Evolutionary conservation across 1,140 invertebrate genomes (phyloP).

Genomic region (Proctacanthus coquilletti): DNA sequence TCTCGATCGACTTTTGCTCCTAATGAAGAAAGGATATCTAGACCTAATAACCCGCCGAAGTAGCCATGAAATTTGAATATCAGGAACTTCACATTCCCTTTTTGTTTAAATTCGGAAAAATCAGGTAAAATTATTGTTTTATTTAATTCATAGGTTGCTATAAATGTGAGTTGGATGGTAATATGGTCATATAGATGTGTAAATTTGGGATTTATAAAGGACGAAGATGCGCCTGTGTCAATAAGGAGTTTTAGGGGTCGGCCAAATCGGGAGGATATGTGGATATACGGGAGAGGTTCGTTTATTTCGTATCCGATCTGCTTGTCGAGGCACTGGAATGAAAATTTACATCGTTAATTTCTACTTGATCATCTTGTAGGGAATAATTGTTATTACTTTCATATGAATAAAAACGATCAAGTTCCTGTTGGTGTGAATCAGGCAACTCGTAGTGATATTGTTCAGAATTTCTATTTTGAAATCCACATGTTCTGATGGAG

Average conservation of each 20-base stretch:
- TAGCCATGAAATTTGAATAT: constrained; percentile 9
- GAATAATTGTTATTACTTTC: too few relatives aligned
- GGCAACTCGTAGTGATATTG: too few relatives aligned
- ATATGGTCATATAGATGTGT: neutral
- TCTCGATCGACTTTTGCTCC: neutral
- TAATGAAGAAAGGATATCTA: neutral
- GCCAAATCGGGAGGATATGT: constrained; percentile 3
- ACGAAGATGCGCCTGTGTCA: constrained; percentile 6
- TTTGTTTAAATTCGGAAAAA: constrained; percentile 8
- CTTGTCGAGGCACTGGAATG: constrained; percentile 1
- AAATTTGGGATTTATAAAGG: constrained; percentile 6
- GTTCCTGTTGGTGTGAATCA: too few relatives aligned
- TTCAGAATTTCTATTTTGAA: too few relatives aligned
- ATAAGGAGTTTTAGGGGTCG: constrained; percentile 6
- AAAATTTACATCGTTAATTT: constrained; percentile 6
- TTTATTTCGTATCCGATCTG: constrained; percentile 6
- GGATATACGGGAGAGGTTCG: constrained; percentile 3
- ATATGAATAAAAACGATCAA: too few relatives aligned
- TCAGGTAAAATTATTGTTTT: constrained; percentile 2
- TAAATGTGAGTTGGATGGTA: neutral
- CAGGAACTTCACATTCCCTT: neutral
- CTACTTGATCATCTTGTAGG: too few relatives aligned
- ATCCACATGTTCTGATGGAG: too few relatives aligned
- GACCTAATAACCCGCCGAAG: constrained; percentile 6
- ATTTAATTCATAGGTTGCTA: constrained; percentile 1